A percentile compares a stretch with the other conserved stretches of the same genome.
Evolutionary conservation across 2,888 invertebrate genomes (phyloP).

Genomic region (Pristionchus arcanus): DNA sequence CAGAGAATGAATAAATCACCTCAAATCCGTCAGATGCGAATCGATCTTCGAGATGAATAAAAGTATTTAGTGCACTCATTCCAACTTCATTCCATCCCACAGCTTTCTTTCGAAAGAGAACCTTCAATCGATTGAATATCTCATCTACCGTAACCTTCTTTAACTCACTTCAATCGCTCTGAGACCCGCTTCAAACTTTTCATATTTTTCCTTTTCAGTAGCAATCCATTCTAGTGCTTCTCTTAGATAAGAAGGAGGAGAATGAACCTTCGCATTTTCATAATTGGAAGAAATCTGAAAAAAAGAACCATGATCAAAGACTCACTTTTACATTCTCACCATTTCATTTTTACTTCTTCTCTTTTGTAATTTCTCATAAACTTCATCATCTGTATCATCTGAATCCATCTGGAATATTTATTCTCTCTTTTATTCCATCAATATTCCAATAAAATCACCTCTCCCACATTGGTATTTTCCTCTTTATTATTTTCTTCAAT

Average conservation of each 20-base stretch:
- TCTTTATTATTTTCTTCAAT: conserved; percentile 25
- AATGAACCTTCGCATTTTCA: conserved; percentile 3
- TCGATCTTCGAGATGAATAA: conserved; percentile 57
- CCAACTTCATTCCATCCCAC: conserved; percentile 59
- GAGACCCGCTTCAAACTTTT: conserved; percentile 55
- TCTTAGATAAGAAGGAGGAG: conserved; percentile 46
- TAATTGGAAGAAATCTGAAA: neutral
- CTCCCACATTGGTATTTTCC: conserved; percentile 1
- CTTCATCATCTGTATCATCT: conserved; percentile 43
- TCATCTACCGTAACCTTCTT: neutral
- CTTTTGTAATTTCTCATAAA: neutral
- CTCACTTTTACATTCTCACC: neutral
- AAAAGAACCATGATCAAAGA: neutral
- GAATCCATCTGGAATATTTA: conserved; percentile 23
- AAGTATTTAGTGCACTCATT: conserved; percentile 53
- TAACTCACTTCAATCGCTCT: conserved; percentile 46
- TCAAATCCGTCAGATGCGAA: conserved; percentile 59
- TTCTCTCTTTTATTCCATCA: neutral
- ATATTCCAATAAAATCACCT: neutral
- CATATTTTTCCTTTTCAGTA: conserved; percentile 50
- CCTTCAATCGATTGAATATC: conserved; percentile 26
- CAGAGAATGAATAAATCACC: neutral
- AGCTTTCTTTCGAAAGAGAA: conserved; percentile 56
- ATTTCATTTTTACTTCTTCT: neutral
- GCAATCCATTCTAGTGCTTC: conserved; percentile 54